These are phyloP conservation scores for Chondrosia reniformis DNA, from an alignment of 37 sponge, comb jelly and placozoan species.

Conservation along the genomic window DNA sequence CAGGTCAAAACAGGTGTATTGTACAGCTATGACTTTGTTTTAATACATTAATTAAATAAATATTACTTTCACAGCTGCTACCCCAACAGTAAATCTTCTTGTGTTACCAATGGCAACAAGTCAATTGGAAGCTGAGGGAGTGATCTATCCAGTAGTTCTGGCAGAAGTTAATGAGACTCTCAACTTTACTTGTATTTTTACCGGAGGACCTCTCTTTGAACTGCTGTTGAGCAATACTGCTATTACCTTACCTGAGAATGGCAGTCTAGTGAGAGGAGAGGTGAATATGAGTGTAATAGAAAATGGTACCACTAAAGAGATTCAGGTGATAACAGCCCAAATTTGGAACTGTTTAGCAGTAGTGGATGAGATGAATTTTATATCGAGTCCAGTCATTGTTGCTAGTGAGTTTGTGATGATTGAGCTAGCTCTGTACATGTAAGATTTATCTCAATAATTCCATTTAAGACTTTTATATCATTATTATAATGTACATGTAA, in stretches of 20 bases:
- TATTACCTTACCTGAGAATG: not conserved
- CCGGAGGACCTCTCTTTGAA: slow-evolving; percentile 24
- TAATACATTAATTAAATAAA: too few species aligned
- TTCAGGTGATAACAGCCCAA: not conserved
- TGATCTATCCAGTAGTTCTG: not conserved
- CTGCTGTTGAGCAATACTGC: not conserved
- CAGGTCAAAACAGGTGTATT: not conserved
- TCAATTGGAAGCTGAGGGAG: not conserved
- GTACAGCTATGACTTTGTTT: not conserved
- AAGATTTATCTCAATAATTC: too few species aligned
- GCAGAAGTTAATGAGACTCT: not conserved
- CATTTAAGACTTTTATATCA: too few species aligned
- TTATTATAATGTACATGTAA: too few species aligned
- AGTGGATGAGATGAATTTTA: not conserved
- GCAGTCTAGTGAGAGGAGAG: not conserved
- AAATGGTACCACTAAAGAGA: not conserved
- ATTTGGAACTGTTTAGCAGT: not conserved
- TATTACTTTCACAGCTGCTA: not conserved
- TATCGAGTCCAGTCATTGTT: not conserved
- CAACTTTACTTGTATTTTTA: slow-evolving; percentile 6
- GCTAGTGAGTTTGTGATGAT: slow-evolving; percentile 14
- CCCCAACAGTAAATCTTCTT: not conserved
- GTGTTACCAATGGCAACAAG: not conserved
- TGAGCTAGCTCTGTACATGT: too few species aligned
- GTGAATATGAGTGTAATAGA: not conserved